phyloP scores from a whole-genome alignment of 2,113 vertebrate species.

The Pluvianellus socialis region DNA sequence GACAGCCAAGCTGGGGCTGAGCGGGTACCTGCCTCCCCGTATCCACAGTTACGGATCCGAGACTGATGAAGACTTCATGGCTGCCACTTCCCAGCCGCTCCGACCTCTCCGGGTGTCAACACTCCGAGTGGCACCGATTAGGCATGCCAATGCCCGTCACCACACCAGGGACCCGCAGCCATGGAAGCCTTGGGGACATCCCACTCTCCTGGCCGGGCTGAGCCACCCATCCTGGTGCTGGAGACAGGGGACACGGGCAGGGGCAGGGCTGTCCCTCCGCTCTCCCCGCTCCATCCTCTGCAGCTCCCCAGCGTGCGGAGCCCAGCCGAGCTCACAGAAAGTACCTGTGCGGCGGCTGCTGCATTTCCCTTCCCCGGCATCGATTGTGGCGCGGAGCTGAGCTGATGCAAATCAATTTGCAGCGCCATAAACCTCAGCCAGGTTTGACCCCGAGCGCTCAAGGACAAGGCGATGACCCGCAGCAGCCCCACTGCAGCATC shows the following conservation, averaged over 20 bases:
- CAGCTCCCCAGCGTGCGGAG: background rate
- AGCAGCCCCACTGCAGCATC: background rate
- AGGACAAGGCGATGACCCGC: background rate
- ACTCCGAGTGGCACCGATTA: rapidly evolving
- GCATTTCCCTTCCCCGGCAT: background rate
- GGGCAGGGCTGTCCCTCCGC: background rate
- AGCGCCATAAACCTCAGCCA: background rate
- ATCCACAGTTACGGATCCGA: rapidly evolving
- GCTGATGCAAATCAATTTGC: background rate
- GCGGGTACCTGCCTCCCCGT: background rate
- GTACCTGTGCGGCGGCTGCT: background rate
- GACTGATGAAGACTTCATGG: rapidly evolving
- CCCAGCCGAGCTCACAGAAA: background rate
- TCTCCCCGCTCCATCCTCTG: background rate
- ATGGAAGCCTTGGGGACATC: background rate
- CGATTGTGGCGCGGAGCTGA: background rate
- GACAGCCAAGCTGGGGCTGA: background rate
- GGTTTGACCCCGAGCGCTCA: background rate
- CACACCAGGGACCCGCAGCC: background rate
- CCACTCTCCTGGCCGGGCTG: background rate
- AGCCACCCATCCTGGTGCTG: background rate
- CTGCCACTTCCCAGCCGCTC: background rate
- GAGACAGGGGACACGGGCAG: background rate
- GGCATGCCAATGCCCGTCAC: background rate
- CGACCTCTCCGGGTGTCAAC: rapidly evolving